Conservation (phyloP, 2,797 vertebrate species). For the Netta rufina region DNA sequence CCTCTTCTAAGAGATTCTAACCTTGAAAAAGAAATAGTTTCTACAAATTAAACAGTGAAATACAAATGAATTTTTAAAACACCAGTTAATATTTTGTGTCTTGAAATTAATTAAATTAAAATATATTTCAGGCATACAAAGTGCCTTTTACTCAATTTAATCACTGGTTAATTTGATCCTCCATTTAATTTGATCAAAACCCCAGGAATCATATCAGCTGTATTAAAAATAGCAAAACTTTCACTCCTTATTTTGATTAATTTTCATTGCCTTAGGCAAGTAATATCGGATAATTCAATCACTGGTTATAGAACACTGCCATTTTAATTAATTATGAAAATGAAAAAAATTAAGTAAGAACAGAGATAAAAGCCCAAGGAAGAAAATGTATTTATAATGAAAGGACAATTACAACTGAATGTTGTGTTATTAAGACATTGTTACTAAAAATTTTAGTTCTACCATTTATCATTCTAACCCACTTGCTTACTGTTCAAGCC, state of each 20-base stretch:
- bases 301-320: slow-evolving; percentile 62
- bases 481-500: neutral
- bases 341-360: slow-evolving; percentile 36
- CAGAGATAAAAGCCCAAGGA: slow-evolving; percentile 50
- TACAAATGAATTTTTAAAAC: slow-evolving; percentile 47
- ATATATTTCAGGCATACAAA: slow-evolving; percentile 62
- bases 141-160: slow-evolving; percentile 68
- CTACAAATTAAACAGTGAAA: slow-evolving; percentile 38
- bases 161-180: slow-evolving; percentile 68
- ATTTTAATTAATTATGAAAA: slow-evolving; percentile 74
- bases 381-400: slow-evolving; percentile 46
- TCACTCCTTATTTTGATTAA: slow-evolving; percentile 71
- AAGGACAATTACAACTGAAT: slow-evolving; percentile 40
- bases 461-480: neutral
- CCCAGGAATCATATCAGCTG: slow-evolving; percentile 62
- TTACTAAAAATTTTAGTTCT: neutral
- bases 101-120: slow-evolving; percentile 69
- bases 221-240: slow-evolving; percentile 73
- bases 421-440: slow-evolving; percentile 30
- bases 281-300: slow-evolving; percentile 73
- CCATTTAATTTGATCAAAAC: slow-evolving; percentile 75
- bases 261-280: slow-evolving; percentile 67
- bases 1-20: neutral
- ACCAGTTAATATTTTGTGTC: slow-evolving; percentile 36
- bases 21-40: neutral